Base-by-base conservation (phyloP, 1,140 invertebrate genomes). In the Apolygus lucorum region DNA sequence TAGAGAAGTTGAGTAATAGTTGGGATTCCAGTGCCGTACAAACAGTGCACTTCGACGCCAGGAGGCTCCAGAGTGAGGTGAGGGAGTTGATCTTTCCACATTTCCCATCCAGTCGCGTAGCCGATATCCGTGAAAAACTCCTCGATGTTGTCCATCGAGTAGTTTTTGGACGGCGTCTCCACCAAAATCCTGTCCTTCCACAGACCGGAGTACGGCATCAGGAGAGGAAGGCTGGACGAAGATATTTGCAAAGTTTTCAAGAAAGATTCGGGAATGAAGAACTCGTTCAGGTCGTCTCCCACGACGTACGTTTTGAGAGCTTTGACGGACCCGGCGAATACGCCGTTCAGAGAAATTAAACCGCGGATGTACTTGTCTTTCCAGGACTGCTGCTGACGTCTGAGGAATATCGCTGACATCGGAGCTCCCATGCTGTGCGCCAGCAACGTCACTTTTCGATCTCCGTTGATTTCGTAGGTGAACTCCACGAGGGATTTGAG, bases 381-480 rank as follows among this genome's bases (percentile, higher is more conserved):
- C 96, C 96, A 99, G 11, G 76, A 75, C 77, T 91, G 86, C 4
- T 79, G 81, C 80, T 92, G 90, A 64, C 84, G 78, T 75, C 92
- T 89, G 11, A 98, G 83, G 78, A 98, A 96, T 75, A 93, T 87
- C 25, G 95, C 81, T 2, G 87, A 84, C 85, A 95, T 89, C 0
- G 92, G 89, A 52, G 90, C 91, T 2, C 97, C 97, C 96, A 99
- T 98, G 75, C 95, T 98, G 79, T 99, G 97, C 0, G 88, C 89
- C 24, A 99, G 74, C 0, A 98, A 76, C 0, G 96, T 89, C 0
- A 98, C 88, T 24, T 86, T 84, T 14, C 83, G 79, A 72, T 92
- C 86, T 65, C 87, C 87, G 80, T 97, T 98, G 49, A 82, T 78
- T 8, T 76, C 76, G 76, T 93, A 98, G 0, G 92, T 92, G 73